Evolutionary conservation across 1,140 invertebrate genomes (phyloP).

Genomic region (Hycleus cichorii): DNA sequence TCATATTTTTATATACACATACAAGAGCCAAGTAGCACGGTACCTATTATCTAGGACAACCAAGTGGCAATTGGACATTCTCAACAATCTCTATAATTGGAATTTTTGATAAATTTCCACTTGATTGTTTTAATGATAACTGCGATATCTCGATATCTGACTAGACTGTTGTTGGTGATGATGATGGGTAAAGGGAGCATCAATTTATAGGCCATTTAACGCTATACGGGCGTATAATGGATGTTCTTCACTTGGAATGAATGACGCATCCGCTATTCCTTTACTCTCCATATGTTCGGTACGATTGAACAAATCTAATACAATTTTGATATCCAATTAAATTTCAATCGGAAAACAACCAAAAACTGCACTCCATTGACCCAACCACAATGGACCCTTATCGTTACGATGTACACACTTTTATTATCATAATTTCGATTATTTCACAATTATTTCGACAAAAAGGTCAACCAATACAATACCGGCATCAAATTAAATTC

Average conservation of each 20-base stretch:
- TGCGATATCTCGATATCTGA: too few relatives aligned
- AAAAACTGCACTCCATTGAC: constrained; percentile 1
- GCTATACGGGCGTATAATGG: constrained; percentile 14
- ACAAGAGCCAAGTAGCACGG: not conserved
- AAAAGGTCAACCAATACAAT: too few relatives aligned
- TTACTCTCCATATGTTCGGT: constrained; percentile 9
- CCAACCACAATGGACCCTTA: constrained; percentile 4
- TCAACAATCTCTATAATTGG: not conserved
- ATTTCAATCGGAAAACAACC: constrained; percentile 3
- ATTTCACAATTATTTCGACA: too few relatives aligned
- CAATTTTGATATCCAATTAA: constrained; percentile 15
- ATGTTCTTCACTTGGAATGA: constrained; percentile 2
- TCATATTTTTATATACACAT: too few relatives aligned
- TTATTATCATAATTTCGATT: too few relatives aligned
- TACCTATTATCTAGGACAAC: constrained; percentile 8
- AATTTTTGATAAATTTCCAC: too few relatives aligned
- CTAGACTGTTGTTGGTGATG: too few relatives aligned
- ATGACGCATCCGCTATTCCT: constrained; percentile 13
- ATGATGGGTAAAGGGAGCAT: not conserved
- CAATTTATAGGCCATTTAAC: constrained; percentile 13
- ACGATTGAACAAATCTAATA: constrained; percentile 15
- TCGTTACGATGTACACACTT: not conserved
- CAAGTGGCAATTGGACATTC: not conserved
- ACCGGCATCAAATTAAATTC: too few relatives aligned
- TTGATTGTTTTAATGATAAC: too few relatives aligned